Conservation (phyloP, 2,797 vertebrate genomes). For the Manis crassicaudata region DNA sequence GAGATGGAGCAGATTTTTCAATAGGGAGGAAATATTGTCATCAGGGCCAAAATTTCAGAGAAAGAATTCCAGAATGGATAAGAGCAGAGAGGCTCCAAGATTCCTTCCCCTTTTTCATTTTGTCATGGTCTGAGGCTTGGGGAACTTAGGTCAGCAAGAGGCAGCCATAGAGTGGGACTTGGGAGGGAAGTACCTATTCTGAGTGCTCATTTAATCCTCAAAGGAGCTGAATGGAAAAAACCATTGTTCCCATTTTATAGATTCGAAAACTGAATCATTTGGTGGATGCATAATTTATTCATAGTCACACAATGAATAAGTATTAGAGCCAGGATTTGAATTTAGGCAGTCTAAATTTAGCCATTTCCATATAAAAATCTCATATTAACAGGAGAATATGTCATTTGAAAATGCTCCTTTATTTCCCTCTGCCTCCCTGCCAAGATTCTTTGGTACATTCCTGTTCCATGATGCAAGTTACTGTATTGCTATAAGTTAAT, state of each 20-base stretch:
- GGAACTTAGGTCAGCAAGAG: not conserved
- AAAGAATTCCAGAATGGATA: not conserved
- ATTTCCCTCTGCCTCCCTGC: not conserved
- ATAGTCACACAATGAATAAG: no score
- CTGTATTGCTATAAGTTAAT: slow-evolving; percentile 42
- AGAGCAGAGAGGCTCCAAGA: not conserved
- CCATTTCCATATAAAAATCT: not conserved
- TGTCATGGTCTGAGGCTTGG: not conserved
- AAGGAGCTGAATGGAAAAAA: not conserved
- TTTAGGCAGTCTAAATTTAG: not conserved
- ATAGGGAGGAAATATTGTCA: not conserved
- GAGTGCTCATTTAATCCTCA: not conserved
- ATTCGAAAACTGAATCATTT: no score
- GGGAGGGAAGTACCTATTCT: not conserved
- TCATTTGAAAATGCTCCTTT: slow-evolving; percentile 16
- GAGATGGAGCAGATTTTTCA: not conserved
- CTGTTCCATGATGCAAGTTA: not conserved
- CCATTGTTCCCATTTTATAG: not conserved
- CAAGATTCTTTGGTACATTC: slow-evolving; percentile 18
- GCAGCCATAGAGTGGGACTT: not conserved
- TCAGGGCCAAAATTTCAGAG: not conserved
- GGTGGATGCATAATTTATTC: no score
- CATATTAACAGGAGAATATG: not conserved
- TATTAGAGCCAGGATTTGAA: no score
- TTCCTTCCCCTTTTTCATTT: not conserved